Percentiles rank a stretch among this genome's conserved stretches.
phyloP scores from a whole-genome alignment of 2,113 vertebrate species.

The Myiozetetes cayanensis region DNA sequence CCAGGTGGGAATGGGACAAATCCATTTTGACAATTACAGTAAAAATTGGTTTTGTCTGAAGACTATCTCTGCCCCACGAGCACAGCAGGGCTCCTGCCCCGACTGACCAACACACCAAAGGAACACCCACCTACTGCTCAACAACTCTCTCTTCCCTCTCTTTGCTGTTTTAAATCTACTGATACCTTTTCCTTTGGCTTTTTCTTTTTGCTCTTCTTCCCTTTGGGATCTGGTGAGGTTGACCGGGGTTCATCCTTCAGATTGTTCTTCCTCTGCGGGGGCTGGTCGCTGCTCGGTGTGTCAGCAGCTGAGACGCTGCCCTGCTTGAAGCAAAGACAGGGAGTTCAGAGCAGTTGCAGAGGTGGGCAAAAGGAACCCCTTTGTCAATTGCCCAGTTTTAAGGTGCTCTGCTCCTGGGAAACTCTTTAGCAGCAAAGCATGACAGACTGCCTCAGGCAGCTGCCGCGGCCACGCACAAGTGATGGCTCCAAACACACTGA shows the following conservation, averaged over 20 bases:
- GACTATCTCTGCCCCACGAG: background rate
- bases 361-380: background rate
- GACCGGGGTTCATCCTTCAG: slow-evolving; percentile 63
- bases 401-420: background rate
- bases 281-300: slow-evolving; percentile 87
- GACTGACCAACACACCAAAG: accelerated
- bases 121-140: background rate
- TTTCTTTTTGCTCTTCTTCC: slow-evolving; percentile 72
- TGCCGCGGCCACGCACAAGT: background rate
- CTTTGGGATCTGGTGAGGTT: slow-evolving; percentile 64
- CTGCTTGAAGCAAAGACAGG: slow-evolving; percentile 63
- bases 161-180: background rate
- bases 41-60: background rate
- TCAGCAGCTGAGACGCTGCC: slow-evolving; percentile 88
- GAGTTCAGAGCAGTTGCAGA: background rate
- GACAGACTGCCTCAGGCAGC: background rate
- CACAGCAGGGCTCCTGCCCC: background rate
- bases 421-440: background rate
- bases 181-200: slow-evolving; percentile 86
- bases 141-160: background rate
- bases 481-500: background rate
- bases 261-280: slow-evolving; percentile 57
- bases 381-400: background rate
- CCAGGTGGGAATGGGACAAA: background rate
- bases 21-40: background rate